phyloP scores from a whole-genome alignment of 1,140 invertebrate species.

The Drosophila chauvacae region DNA sequence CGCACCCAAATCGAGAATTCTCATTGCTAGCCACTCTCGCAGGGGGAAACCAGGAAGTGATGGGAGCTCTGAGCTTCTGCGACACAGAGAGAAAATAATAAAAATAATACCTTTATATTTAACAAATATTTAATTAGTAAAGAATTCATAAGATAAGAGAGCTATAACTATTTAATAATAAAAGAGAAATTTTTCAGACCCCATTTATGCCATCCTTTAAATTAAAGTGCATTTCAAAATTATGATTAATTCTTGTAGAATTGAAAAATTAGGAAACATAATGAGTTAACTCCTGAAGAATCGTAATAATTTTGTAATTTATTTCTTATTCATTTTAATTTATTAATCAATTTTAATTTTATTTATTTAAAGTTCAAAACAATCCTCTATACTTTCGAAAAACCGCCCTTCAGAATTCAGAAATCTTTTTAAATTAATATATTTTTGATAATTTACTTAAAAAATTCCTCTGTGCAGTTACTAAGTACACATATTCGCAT shows the following conservation, averaged over 20 bases:
- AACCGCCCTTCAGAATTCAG: background rate
- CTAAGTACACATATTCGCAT: conserved; percentile 19
- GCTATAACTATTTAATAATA: background rate
- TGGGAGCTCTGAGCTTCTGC: background rate
- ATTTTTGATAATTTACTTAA: too few relatives aligned
- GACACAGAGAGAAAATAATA: background rate
- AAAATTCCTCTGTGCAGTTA: conserved; percentile 4
- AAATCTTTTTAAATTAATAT: background rate
- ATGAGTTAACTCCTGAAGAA: background rate
- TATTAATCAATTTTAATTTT: background rate
- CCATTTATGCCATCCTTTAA: too few relatives aligned
- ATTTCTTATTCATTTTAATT: background rate
- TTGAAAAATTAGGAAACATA: too few relatives aligned
- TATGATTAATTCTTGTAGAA: too few relatives aligned
- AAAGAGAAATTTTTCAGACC: too few relatives aligned
- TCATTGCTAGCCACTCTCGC: conserved; percentile 31
- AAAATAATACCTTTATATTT: too few relatives aligned
- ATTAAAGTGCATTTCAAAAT: too few relatives aligned
- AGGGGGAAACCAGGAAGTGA: conserved; percentile 58
- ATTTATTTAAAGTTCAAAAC: background rate
- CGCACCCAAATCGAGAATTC: conserved; percentile 62
- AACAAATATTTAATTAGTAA: background rate
- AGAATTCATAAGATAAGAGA: background rate
- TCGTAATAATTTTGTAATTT: background rate
- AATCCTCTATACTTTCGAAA: background rate